Percentiles rank a stretch among this genome's conserved stretches.
Evolutionary conservation across 1,140 invertebrate species (phyloP).

Genomic region (Drosophila subobscura): DNA sequence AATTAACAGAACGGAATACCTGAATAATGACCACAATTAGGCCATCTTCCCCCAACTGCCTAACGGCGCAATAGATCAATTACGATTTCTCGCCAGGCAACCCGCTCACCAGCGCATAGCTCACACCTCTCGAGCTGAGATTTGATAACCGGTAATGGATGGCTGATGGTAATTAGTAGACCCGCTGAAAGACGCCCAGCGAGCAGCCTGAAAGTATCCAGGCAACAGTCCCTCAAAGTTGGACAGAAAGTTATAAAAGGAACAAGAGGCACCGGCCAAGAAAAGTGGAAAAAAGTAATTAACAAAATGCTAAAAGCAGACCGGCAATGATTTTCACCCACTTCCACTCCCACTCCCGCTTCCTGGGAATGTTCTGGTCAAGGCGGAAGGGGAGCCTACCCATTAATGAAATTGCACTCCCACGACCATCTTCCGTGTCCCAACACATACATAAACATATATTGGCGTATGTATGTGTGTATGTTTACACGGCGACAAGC

Average conservation of each 20-base stretch:
- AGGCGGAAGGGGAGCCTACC: too few species aligned
- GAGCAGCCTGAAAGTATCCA: neutral
- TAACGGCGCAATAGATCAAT: slow-evolving; percentile 17
- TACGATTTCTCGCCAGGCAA: slow-evolving; percentile 14
- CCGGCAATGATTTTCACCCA: slow-evolving; percentile 13
- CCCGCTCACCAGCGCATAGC: neutral
- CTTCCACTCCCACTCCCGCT: neutral
- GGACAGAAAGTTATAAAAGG: slow-evolving; percentile 6
- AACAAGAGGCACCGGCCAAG: neutral
- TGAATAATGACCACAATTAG: too few species aligned
- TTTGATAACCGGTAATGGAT: slow-evolving; percentile 39
- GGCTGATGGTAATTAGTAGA: slow-evolving; percentile 35
- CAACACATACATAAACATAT: neutral
- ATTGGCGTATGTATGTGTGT: too few species aligned
- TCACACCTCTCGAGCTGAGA: slow-evolving; percentile 15
- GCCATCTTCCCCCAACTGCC: too few species aligned
- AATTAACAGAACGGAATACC: slow-evolving; percentile 23
- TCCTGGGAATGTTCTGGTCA: neutral
- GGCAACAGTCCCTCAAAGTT: neutral
- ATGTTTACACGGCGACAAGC: neutral
- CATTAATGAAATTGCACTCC: slow-evolving; percentile 37
- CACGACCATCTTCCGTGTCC: neutral
- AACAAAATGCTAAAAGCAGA: slow-evolving; percentile 32
- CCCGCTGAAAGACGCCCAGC: slow-evolving; percentile 3
- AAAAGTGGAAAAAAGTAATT: slow-evolving; percentile 36